Evolutionary conservation across 2,888 invertebrate genomes (phyloP), one percentile per base, ranked within the genome.

Genomic region (Hirudinaria manillensis): DNA sequence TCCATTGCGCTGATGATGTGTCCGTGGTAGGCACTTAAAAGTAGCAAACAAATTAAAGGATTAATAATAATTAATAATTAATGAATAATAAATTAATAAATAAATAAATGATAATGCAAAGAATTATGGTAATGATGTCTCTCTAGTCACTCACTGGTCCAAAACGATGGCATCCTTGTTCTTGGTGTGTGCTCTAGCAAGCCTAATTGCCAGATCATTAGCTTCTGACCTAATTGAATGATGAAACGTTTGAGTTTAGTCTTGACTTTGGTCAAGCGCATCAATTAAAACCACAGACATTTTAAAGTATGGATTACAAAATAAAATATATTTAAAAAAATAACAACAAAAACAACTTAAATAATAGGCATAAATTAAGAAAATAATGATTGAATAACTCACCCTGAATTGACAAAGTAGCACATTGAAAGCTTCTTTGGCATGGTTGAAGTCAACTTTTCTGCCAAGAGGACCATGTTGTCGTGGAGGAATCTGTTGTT

Each of bases 401-500:
- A 88, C 87, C 98, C 99, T 0, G 98, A 99, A 87, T 99, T 99
- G 75, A 96, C 95, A 84, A 98, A 92, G 87, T 92, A 98, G 83
- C 96, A 95, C 4, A 96, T 93, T 27, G 92, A 92, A 55, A 99
- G 87, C 45, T 89, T 88, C 75, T 91, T 90, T 0, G 98, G 98
- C 86, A 99, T 88, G 3, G 93, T 91, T 76, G 89, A 89, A 24
- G 92, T 89, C 79, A 99, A 87, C 79, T 91, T 90, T 82, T 93
- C 89, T 4, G 96, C 97, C 81, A 94, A 92, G 76, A 94, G 88
- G 13, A 96, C 94, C 78, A 99, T 87, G 84, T 96, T 93, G 85
- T 98, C 96, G 85, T 98, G 97, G 19, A 99, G 89, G 85, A 94
- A 99, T 55, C 99, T 91, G 83, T 92, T 93, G 88, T 99, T 99